A percentile compares a stretch with the other conserved stretches of the same genome.
Evolutionary conservation across 2,797 vertebrate species (phyloP).

Genomic region (Euphonia xanthogaster): DNA sequence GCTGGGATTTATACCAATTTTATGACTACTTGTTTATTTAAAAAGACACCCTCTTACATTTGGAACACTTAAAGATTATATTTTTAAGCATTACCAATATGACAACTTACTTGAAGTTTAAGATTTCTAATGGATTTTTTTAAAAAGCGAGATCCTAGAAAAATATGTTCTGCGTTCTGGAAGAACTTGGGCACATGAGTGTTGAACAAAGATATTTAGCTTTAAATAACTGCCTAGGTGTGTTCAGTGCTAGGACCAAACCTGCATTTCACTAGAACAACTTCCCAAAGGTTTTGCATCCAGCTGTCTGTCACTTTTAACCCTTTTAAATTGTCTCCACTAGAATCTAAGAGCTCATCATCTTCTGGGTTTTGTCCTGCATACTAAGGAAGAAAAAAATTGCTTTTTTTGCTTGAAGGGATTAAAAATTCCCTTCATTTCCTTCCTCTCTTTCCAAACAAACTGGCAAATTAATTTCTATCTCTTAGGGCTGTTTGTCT

Average conservation of each 20-base stretch:
- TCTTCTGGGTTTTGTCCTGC: not conserved
- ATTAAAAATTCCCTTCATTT: not conserved
- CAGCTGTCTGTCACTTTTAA: not conserved
- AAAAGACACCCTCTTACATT: not conserved
- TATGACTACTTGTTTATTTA: not conserved
- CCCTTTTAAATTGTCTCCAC: not conserved
- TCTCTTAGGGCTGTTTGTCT: not conserved
- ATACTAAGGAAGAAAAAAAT: not conserved
- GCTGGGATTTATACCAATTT: not conserved
- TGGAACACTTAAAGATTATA: not conserved
- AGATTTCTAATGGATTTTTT: not conserved
- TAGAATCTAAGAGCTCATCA: not conserved
- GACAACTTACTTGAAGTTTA: not conserved
- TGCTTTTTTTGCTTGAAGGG: not conserved
- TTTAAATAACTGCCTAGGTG: not conserved
- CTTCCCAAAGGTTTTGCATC: not conserved
- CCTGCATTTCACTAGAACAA: not conserved
- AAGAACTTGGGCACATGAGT: not conserved
- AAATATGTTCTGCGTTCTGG: not conserved
- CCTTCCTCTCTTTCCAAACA: not conserved
- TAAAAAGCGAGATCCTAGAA: not conserved
- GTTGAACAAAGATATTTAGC: not conserved
- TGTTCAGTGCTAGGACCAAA: not conserved
- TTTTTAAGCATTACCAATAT: not conserved
- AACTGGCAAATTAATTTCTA: not conserved